A percentile compares a stretch with the other conserved stretches of the same genome.
phyloP scores from a whole-genome alignment of 2,113 vertebrate species.

The Oncorhynchus keta region DNA sequence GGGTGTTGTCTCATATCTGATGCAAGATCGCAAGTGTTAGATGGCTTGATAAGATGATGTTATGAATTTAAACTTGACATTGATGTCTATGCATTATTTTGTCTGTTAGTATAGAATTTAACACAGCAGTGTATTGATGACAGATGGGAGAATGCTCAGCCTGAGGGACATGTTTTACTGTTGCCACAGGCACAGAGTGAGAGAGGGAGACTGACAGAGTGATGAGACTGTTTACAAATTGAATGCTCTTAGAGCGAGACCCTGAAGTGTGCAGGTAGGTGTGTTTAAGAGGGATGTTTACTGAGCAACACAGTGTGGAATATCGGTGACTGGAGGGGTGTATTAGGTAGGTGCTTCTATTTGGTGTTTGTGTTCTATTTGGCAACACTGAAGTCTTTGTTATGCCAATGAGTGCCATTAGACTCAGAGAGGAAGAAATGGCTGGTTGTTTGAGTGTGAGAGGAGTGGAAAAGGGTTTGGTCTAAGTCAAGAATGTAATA shows the following conservation, averaged over 20 bases:
- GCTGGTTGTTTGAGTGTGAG: constrained; percentile 61
- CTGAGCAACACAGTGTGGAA: constrained; percentile 56
- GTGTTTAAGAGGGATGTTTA: constrained; percentile 19
- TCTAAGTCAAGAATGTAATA: constrained; percentile 28
- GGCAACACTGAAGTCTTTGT: constrained; percentile 57
- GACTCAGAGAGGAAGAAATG: constrained; percentile 52
- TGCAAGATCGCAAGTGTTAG: no score
- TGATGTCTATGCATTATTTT: no score
- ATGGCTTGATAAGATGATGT: no score
- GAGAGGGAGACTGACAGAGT: constrained; percentile 47
- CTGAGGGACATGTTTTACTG: no score
- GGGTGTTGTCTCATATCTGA: no score
- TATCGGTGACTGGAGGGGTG: constrained; percentile 44
- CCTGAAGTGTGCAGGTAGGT: constrained; percentile 11
- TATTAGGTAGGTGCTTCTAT: constrained; percentile 45
- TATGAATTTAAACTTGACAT: no score
- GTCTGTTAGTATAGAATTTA: no score
- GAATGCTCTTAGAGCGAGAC: constrained; percentile 13
- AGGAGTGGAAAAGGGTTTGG: constrained; percentile 14
- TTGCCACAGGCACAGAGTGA: no score
- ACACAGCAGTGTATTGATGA: no score
- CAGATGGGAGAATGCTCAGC: no score
- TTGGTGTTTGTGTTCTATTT: constrained; percentile 55
- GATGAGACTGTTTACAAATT: constrained; percentile 11
- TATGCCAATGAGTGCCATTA: constrained; percentile 57